Base-by-base conservation (phyloP, 1,140 invertebrate species). In the Hirudo medicinalis region DNA sequence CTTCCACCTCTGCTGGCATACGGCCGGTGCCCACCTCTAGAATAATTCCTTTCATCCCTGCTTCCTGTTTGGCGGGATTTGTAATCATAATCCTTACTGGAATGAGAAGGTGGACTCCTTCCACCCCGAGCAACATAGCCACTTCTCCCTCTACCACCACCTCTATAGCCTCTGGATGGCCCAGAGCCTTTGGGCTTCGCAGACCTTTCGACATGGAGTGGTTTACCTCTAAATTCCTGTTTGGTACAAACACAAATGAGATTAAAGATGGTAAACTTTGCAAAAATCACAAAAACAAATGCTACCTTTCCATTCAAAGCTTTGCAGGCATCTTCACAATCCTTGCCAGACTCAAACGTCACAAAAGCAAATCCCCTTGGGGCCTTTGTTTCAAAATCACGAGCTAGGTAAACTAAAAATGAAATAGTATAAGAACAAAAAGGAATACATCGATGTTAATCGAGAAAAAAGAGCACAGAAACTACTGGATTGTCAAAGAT, bases 301-400 rank as follows among this genome's bases (percentile, higher is more conserved):
- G 11, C 29, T 19, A 63, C 57, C 57, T 63, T 63, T 63, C 57
- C 57, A 63, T 63, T n/a, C 57, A 63, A 32, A 22, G 57, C 29
- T 63, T 63, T 63, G 15, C 57, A 63, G 20, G 57, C 57, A 63
- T 63, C 29, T 11, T 63, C 57, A n/a, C 57, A 63, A 63, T 63
- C 57, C 13, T 63, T 63, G 17, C 57, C 29, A 63, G 22, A 25
- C 15, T 63, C 57, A 63, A 63, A 63, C 8, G 57, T 63, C 57
- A 63, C 57, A 63, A 63, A 63, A 5, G 57, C 57, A 63, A 63
- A 63, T 22, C 57, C 57, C 17, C 57, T 63, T 13, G 57, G 57
- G 1, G 29, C 22, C 29, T 63, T 63, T 63, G 57, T 63, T 63
- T 63, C 57, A 63, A 19, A 63, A 63, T 63, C 57, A 25, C 57